Base-by-base conservation (phyloP, 2,888 invertebrate species). In the Phalangium opilio region DNA sequence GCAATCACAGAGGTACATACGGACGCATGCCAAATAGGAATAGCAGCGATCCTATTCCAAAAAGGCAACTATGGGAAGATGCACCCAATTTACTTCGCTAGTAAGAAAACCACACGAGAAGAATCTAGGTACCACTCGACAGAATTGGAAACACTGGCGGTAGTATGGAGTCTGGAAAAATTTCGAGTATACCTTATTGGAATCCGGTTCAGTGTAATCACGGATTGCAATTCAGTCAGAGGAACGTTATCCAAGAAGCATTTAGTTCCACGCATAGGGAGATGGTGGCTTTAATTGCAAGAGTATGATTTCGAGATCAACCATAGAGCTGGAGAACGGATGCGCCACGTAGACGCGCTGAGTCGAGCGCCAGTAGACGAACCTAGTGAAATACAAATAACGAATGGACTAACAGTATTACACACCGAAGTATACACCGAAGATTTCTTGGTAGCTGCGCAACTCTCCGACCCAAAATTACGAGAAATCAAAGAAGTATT, bases 1-100 rank as follows among this genome's bases (percentile, higher is more conserved):
- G 27, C 19, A 10, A 7, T 10, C n/a, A 43, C 47, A 12, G 41
- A 47, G 12, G n/a, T 47, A n/a, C 47, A 47, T 33, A 44, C 47
- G 2, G 47, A 45, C 33, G 43, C 47, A 12, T 35, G 42, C 7
- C 14, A 18, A 5, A 43, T 34, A 3, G 47, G 47, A 10, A 17
- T 44, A 14, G 47, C 32, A 12, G 47, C 27, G 32, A 32, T 47
- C 14, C 42, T 45, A 3, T 3, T 46, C 2, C 41, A 46, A 19
- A 43, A 46, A 17, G 4, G n/a, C 18, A 12, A n/a, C 2, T 18
- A 33, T 2, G 43, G 35, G 12, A 43, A 42, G 27, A 27, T 27
- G 27, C 27, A 27, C 8, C 27, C 27, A 10, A 15, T 14, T 7
- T 47, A 32, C 33, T 45, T 20, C 17, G 21, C 39, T 14, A 34